These are phyloP conservation scores for Schlechtendalia chinensis DNA, from an alignment of 1,140 invertebrate species.

Conservation along the genomic window DNA sequence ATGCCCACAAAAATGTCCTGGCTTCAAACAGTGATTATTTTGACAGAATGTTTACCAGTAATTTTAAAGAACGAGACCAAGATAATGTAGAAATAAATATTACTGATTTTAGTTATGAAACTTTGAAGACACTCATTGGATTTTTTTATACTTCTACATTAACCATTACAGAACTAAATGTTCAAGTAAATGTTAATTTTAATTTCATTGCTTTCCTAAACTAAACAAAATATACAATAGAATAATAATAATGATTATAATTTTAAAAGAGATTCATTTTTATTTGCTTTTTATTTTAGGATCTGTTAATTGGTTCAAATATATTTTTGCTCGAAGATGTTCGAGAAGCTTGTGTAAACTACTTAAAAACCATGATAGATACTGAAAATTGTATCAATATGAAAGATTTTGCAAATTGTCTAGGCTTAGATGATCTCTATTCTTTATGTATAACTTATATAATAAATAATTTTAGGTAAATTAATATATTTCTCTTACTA, in stretches of 20 bases:
- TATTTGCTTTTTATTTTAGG: slow-evolving; percentile 20
- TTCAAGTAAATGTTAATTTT: slow-evolving; percentile 19
- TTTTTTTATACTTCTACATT: slow-evolving; percentile 14
- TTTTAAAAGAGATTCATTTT: too few relatives aligned
- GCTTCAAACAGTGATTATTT: slow-evolving; percentile 4
- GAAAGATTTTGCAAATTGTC: slow-evolving; percentile 10
- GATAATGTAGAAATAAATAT: slow-evolving; percentile 25
- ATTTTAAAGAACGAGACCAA: slow-evolving; percentile 17
- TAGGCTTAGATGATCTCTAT: slow-evolving; percentile 16
- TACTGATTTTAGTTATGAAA: slow-evolving; percentile 24
- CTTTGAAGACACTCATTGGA: neutral
- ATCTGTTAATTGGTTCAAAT: slow-evolving; percentile 11
- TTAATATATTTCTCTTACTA: neutral
- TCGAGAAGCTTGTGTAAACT: neutral
- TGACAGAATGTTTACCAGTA: slow-evolving; percentile 21
- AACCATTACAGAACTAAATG: slow-evolving; percentile 20
- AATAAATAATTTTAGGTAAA: slow-evolving; percentile 29
- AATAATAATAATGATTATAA: too few relatives aligned
- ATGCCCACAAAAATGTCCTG: slow-evolving; percentile 1
- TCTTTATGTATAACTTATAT: slow-evolving; percentile 7
- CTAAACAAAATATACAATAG: too few relatives aligned
- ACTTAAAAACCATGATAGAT: slow-evolving; percentile 11
- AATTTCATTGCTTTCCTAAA: too few relatives aligned
- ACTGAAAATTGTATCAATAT: slow-evolving; percentile 6
- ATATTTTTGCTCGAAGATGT: slow-evolving; percentile 23